Evolutionary conservation across 2,888 invertebrate species (phyloP).

Genomic region (Leistus spinibarbis): DNA sequence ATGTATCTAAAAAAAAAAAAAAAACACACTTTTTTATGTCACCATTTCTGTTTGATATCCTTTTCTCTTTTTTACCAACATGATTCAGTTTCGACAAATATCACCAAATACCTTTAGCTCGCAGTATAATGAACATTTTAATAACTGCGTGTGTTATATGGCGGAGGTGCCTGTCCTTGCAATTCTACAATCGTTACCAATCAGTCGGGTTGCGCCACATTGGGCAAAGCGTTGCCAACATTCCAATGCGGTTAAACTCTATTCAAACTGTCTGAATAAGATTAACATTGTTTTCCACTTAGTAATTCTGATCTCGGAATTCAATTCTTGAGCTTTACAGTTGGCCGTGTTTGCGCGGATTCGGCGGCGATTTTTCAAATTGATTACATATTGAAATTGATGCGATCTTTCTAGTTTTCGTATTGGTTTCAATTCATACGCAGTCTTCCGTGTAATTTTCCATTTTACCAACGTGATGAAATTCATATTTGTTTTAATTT

Average conservation of each 20-base stretch:
- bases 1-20: too few relatives aligned
- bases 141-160: background rate
- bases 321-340: slow-evolving; percentile 13
- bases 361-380: slow-evolving; percentile 1
- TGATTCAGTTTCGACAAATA: too few relatives aligned
- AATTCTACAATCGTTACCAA: background rate
- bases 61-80: too few relatives aligned
- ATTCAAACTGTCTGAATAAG: slow-evolving; percentile 20
- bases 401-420: background rate
- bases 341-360: background rate
- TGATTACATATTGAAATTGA: slow-evolving; percentile 6
- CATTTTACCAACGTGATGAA: background rate
- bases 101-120: too few relatives aligned
- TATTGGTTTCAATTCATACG: background rate
- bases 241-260: slow-evolving; percentile 21
- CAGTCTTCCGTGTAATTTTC: background rate
- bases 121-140: too few relatives aligned
- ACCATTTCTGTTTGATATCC: too few relatives aligned
- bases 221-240: background rate
- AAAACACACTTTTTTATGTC: too few relatives aligned
- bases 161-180: background rate
- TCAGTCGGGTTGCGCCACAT: background rate
- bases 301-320: slow-evolving; percentile 20
- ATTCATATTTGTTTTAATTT: background rate
- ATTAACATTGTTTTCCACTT: slow-evolving; percentile 24